phyloP scores from a whole-genome alignment of 2,888 invertebrate genomes.

The Enchytraeus crypticus region DNA sequence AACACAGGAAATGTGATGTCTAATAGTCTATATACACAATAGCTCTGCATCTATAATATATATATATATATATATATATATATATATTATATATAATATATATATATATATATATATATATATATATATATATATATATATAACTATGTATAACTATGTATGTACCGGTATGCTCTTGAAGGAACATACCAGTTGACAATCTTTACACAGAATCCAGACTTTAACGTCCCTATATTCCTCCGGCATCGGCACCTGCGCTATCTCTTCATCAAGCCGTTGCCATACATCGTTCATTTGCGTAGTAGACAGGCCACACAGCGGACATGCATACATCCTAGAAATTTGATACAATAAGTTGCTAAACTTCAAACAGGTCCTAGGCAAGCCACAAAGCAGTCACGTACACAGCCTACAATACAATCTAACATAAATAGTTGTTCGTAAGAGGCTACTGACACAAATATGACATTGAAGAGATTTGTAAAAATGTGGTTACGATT shows the following conservation, averaged over 20 bases:
- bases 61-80: neutral
- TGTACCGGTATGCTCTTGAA: neutral
- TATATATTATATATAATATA: neutral
- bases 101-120: neutral
- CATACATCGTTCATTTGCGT: slow-evolving; percentile 74
- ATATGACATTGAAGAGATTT: neutral
- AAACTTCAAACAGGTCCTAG: neutral
- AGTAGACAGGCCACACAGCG: slow-evolving; percentile 77
- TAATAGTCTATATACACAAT: neutral
- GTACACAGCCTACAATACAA: no score
- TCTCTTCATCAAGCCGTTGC: slow-evolving; percentile 73
- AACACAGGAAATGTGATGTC: no score
- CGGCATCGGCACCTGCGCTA: slow-evolving; percentile 73
- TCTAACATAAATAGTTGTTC: no score
- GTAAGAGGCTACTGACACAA: no score
- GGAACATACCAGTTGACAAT: slow-evolving; percentile 74
- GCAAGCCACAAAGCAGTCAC: neutral
- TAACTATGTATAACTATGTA: no score
- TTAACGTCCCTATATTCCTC: slow-evolving; percentile 69
- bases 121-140: no score
- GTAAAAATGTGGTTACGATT: no score
- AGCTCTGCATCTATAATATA: no score
- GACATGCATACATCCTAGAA: slow-evolving; percentile 73
- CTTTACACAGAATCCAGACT: slow-evolving; percentile 77
- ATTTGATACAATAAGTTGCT: neutral